Conservation (phyloP, 23 tunicate species). For the Pegea sp. region DNA sequence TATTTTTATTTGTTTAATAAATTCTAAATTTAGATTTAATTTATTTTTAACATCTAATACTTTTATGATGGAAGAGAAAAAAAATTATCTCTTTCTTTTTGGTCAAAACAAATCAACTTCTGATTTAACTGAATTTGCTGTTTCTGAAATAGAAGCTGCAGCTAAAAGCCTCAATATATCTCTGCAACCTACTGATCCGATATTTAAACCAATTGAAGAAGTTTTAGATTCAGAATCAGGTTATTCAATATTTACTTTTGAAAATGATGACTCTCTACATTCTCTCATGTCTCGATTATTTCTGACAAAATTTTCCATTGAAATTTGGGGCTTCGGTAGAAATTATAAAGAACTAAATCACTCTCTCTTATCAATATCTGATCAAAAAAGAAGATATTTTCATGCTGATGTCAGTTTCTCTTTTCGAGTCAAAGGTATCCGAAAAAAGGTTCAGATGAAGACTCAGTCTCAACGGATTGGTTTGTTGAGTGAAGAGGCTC, state of each 20-base stretch:
- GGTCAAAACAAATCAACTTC: slow-evolving; percentile 35
- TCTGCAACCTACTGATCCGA: background rate
- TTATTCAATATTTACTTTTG: background rate
- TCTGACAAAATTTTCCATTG: slow-evolving; percentile 29
- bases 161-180: slow-evolving; percentile 1
- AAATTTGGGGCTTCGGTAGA: slow-evolving; percentile 60
- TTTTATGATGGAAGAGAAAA: background rate
- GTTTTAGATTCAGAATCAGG: too few species aligned
- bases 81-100: slow-evolving; percentile 12
- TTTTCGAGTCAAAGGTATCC: slow-evolving; percentile 53
- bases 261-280: slow-evolving; percentile 19
- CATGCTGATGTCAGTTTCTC: slow-evolving; percentile 11
- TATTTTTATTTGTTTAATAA: too few species aligned
- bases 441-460: slow-evolving; percentile 32
- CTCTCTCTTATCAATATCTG: slow-evolving; percentile 7
- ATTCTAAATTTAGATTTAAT: too few species aligned
- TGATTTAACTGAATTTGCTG: slow-evolving; percentile 26
- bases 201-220: background rate
- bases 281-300: slow-evolving; percentile 35
- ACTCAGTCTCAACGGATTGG: slow-evolving; percentile 34
- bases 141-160: background rate
- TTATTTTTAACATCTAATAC: background rate
- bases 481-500: slow-evolving; percentile 16
- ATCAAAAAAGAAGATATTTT: slow-evolving; percentile 14
- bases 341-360: slow-evolving; percentile 14